Evolutionary conservation across 2,797 vertebrate species (phyloP).

Genomic region (Xiphorhynchus erythropygius): DNA sequence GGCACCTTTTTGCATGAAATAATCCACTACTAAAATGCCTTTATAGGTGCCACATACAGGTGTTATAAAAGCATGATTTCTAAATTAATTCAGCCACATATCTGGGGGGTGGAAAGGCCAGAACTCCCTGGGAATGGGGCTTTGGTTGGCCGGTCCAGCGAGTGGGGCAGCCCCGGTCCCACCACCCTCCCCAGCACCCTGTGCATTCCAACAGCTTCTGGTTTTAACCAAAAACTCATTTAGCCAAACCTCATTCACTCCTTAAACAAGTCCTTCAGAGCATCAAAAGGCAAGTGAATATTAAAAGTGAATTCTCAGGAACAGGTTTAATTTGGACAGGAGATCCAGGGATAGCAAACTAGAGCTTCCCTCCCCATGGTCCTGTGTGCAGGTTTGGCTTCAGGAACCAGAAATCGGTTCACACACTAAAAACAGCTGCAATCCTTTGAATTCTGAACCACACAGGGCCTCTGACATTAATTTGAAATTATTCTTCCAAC

Average conservation of each 20-base stretch:
- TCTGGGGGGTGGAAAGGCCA: background rate
- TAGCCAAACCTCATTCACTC: background rate
- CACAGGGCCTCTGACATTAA: background rate
- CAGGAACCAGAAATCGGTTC: background rate
- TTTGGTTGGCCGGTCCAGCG: background rate
- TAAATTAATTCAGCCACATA: rapidly evolving
- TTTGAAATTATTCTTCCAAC: background rate
- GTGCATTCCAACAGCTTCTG: background rate
- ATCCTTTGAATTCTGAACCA: background rate
- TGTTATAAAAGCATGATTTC: background rate
- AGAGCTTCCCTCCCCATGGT: rapidly evolving
- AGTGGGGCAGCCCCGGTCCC: background rate
- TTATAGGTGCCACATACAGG: background rate
- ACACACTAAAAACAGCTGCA: background rate
- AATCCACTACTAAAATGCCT: background rate
- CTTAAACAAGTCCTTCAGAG: background rate
- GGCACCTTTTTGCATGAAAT: background rate
- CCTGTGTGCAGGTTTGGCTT: rapidly evolving
- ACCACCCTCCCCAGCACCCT: background rate
- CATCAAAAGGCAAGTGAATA: background rate
- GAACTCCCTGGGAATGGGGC: background rate
- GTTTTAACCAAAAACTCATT: background rate
- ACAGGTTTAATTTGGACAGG: background rate
- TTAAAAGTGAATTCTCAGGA: background rate
- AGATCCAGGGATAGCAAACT: background rate